Percentiles rank a stretch among this genome's conserved stretches.
Conservation (phyloP, 2,888 invertebrate species). For the Nasonovia ribisnigri region DNA sequence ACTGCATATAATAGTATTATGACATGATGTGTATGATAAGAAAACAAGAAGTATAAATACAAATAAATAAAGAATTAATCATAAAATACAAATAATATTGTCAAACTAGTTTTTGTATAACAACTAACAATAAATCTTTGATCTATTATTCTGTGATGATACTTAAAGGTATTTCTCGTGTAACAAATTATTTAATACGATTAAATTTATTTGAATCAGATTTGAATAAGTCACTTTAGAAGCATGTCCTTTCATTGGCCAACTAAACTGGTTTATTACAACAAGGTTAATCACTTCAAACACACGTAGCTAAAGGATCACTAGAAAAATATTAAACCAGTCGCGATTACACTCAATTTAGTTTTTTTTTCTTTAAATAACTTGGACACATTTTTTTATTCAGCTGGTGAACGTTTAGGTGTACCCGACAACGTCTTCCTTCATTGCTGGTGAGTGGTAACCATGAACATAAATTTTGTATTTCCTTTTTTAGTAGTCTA, state of each 20-base stretch:
- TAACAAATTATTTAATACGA: slow-evolving; percentile 49
- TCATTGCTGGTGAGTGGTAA: background rate
- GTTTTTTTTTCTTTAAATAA: slow-evolving; percentile 50
- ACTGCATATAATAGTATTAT: background rate
- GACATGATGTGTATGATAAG: background rate
- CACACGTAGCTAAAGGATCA: slow-evolving; percentile 40
- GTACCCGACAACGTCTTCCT: slow-evolving; percentile 36
- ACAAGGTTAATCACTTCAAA: slow-evolving; percentile 60
- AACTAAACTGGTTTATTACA: slow-evolving; percentile 61
- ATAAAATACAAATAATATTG: slow-evolving; percentile 24
- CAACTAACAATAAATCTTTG: slow-evolving; percentile 17
- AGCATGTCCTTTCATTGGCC: slow-evolving; percentile 45
- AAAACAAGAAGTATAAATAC: background rate
- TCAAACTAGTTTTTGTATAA: slow-evolving; percentile 12
- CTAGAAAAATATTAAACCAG: slow-evolving; percentile 52
- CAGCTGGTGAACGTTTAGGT: slow-evolving; percentile 32
- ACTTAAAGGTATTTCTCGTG: slow-evolving; percentile 16
- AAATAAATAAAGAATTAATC: background rate
- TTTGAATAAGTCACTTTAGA: slow-evolving; percentile 48
- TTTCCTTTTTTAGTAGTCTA: slow-evolving; percentile 53
- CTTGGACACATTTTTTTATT: slow-evolving; percentile 49
- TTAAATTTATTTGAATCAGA: slow-evolving; percentile 39
- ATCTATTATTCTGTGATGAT: slow-evolving; percentile 29
- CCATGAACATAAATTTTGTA: slow-evolving; percentile 56
- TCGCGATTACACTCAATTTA: slow-evolving; percentile 54